Conservation (phyloP, 2,113 vertebrate species). For the Atractosteus spatula region DNA sequence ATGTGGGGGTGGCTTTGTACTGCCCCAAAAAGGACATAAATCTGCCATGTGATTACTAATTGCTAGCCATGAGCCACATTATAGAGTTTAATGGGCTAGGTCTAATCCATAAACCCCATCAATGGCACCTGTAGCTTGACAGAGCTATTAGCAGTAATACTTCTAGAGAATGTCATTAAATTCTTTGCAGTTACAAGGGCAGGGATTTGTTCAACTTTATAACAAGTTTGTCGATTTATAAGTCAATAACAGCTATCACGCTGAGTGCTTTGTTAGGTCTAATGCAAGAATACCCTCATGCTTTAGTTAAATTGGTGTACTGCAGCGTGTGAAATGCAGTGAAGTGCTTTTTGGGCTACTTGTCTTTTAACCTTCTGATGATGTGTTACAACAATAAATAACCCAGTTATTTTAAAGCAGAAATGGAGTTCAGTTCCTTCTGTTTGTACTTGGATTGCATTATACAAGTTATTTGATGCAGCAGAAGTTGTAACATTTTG, state of each 20-base stretch:
- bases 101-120: too few relatives aligned
- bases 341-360: not conserved
- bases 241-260: not conserved
- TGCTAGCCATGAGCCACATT: constrained; percentile 9
- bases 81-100: not conserved
- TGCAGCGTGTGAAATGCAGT: not conserved
- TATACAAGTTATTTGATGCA: too few relatives aligned
- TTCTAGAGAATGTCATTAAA: too few relatives aligned
- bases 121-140: too few relatives aligned
- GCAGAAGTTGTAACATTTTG: too few relatives aligned
- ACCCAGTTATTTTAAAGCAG: too few relatives aligned
- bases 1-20: constrained; percentile 25
- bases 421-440: too few relatives aligned
- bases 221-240: not conserved
- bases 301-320: not conserved
- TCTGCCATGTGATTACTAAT: constrained; percentile 18
- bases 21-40: constrained; percentile 14
- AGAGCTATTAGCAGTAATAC: too few relatives aligned
- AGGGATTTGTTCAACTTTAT: not conserved
- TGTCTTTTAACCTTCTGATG: not conserved
- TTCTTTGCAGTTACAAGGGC: not conserved
- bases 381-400: not conserved
- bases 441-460: too few relatives aligned
- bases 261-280: not conserved
- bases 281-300: not conserved